These are phyloP conservation scores for Agriopis marginaria DNA, from an alignment of 2,888 invertebrate species.

Conservation along the genomic window DNA sequence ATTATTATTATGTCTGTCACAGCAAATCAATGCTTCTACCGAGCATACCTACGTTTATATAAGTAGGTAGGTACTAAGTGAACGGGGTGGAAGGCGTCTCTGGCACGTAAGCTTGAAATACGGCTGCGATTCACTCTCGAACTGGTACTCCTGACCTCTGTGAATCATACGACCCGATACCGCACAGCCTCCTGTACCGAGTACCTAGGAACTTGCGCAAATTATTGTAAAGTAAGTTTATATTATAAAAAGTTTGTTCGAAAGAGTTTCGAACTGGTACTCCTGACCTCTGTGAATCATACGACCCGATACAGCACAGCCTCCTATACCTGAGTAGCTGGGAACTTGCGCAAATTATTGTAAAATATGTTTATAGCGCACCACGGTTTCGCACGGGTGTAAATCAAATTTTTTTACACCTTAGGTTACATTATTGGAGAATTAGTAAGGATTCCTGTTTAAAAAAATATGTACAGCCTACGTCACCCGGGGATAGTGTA, in stretches of 20 bases:
- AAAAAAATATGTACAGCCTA: no score
- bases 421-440: no score
- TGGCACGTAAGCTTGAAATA: conserved; percentile 53
- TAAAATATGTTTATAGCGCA: neutral
- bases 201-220: conserved; percentile 48
- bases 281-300: conserved; percentile 79
- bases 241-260: no score
- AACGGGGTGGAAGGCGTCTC: conserved; percentile 11
- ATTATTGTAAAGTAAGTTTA: no score
- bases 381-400: no score
- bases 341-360: conserved; percentile 43
- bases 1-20: no score
- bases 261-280: conserved; percentile 72
- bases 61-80: neutral
- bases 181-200: conserved; percentile 47
- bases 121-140: conserved; percentile 58
- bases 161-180: conserved; percentile 76
- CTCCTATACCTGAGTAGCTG: conserved; percentile 43
- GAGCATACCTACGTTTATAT: neutral
- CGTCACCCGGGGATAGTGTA: no score
- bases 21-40: no score
- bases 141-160: conserved; percentile 76
- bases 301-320: conserved; percentile 63
- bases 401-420: no score
- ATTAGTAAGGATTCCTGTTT: no score